phyloP scores from a whole-genome alignment of 1,140 invertebrate genomes.

The Leptoteleia sp. region DNA sequence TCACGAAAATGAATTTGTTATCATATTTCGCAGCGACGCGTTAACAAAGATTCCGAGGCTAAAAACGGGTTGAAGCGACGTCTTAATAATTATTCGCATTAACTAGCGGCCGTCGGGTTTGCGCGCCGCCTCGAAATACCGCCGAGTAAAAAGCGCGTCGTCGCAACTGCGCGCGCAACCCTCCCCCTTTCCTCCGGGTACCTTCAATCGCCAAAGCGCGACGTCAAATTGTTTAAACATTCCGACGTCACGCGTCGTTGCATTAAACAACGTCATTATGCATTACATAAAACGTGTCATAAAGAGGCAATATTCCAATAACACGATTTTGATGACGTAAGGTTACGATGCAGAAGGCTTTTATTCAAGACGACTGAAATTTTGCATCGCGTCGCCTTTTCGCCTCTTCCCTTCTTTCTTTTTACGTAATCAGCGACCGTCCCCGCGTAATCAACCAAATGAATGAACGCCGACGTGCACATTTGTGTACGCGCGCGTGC shows the following conservation, averaged over 20 bases:
- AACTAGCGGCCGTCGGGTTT: too few species aligned
- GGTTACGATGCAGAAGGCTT: conserved; percentile 28
- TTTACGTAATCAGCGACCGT: conserved; percentile 20
- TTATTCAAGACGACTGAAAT: conserved; percentile 32
- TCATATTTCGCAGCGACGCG: too few species aligned
- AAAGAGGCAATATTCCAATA: conserved; percentile 25
- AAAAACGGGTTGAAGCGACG: too few species aligned
- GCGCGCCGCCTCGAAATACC: too few species aligned
- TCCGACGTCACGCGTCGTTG: conserved; percentile 6
- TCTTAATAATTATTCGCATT: too few species aligned
- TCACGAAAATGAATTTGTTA: too few species aligned
- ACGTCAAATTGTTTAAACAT: conserved; percentile 25
- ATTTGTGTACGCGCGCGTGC: conserved; percentile 7
- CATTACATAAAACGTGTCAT: conserved; percentile 23
- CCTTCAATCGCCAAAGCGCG: too few species aligned
- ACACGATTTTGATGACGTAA: conserved; percentile 26
- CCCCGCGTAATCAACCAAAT: conserved; percentile 20
- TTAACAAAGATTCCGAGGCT: too few species aligned
- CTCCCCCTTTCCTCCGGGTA: too few species aligned
- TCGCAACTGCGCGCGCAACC: too few species aligned
- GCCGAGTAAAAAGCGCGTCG: too few species aligned
- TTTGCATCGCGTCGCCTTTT: conserved; percentile 25
- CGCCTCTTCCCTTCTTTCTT: too few species aligned
- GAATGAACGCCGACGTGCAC: conserved; percentile 33
- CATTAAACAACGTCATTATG: conserved; percentile 7